Conservation (phyloP, 2,797 vertebrate species). For the Balearica regulorum region DNA sequence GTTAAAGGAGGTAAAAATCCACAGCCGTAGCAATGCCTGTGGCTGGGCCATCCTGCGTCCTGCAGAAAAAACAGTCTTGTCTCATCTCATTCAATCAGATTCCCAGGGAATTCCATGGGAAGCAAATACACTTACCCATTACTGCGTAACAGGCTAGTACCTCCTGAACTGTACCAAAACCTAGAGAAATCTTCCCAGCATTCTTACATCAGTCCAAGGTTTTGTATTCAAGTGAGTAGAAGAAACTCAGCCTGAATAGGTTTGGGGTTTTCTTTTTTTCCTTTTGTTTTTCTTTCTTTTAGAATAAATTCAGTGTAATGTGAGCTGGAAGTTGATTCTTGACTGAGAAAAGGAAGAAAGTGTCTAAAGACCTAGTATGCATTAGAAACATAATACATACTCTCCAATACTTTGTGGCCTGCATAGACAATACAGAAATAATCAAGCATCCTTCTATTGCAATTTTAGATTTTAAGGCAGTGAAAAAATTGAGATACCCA, state of each 20-base stretch:
- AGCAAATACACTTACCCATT: neutral
- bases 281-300: neutral
- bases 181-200: neutral
- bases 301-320: neutral
- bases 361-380: neutral
- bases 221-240: neutral
- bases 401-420: neutral
- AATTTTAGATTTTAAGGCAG: slow-evolving; percentile 2
- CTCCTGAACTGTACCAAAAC: neutral
- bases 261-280: neutral
- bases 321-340: neutral
- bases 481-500: neutral
- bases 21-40: neutral
- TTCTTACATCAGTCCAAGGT: neutral
- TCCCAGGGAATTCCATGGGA: neutral
- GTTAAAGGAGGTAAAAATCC: neutral
- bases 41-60: neutral
- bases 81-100: neutral
- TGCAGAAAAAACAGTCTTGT: neutral
- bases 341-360: neutral
- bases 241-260: neutral
- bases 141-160: neutral
- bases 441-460: slow-evolving; percentile 15
- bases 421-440: neutral
- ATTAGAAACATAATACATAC: neutral